phyloP scores from a whole-genome alignment of 2,113 vertebrate species.

The Triplophysa tibetana region DNA sequence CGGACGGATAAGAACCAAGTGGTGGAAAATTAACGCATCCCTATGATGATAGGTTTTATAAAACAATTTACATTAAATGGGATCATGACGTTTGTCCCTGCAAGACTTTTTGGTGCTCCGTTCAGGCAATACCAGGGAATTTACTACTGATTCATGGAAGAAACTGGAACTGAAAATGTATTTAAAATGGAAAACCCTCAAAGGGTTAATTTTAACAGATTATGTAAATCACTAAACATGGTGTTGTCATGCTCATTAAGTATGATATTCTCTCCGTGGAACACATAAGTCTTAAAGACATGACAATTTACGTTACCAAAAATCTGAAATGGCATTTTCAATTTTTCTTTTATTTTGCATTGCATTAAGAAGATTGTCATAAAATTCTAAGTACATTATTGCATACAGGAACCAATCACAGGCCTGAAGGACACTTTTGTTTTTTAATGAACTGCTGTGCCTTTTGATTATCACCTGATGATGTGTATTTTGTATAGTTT shows the following conservation, averaged over 20 bases:
- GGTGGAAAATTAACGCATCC: constrained; percentile 55
- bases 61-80: not conserved
- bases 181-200: not conserved
- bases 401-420: not conserved
- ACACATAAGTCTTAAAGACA: not conserved
- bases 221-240: not conserved
- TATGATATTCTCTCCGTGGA: not conserved
- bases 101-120: not conserved
- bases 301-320: not conserved
- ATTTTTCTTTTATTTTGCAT: not conserved
- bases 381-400: not conserved
- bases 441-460: constrained; percentile 1
- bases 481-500: not conserved
- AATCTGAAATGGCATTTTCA: not conserved
- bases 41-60: not conserved
- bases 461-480: not conserved
- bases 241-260: not conserved
- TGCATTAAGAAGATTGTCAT: not conserved
- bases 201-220: not conserved
- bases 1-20: constrained; percentile 67
- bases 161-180: not conserved
- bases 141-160: not conserved
- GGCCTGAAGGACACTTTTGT: not conserved
- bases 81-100: not conserved
- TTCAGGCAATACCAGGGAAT: constrained; percentile 8